Evolutionary conservation across 2,888 invertebrate genomes (phyloP), one percentile per base, ranked within the genome.

Genomic region (Gastracanthus pulcherrimus): DNA sequence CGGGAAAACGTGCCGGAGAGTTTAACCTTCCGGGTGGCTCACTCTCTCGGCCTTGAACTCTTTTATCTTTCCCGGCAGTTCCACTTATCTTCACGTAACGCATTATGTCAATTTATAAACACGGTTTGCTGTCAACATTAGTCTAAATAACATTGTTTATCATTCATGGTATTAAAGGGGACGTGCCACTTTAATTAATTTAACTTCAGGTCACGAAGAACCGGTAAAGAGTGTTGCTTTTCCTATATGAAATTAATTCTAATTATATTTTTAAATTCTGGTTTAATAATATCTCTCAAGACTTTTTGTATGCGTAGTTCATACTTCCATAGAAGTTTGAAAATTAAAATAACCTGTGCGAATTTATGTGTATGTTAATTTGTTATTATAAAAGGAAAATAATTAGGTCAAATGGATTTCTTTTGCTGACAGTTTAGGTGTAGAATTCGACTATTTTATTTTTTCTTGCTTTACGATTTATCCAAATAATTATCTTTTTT

Each of bases 11-110:
- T 45, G 62, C 7, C 31, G 9, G 7, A 74, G 64, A 64, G 45
- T 11, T 19, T 60, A 60, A 45, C 60, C 60, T 72, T 72, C 51
- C 16, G 16, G 26, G 38, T 11, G n/a, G 3, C n/a, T 5, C 60
- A 19, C 31, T 31, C 9, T 41, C n/a, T 19, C n/a, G 2, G 7
- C 64, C 64, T 64, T 74, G 74, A 74, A 74, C 62, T 64, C 31
- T 74, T 31, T 74, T 62, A 31, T 31, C 16, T 41, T 48, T n/a
- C 41, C 9, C 29, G 9, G 13, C 3, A n/a, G 6, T 31, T 23
- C 34, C 45, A 45, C 62, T 74, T 72, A 72, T 60, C 60, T 41
- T 72, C n/a, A 2, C 26, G 38, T 72, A 72, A 72, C 23, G 29
- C 67, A 51, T 70, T 51, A 41, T 58, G 71, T 58, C 71, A 72